Base-by-base conservation (phyloP, 64 coral and sea anemone genomes). In the Actinia tenebrosa region DNA sequence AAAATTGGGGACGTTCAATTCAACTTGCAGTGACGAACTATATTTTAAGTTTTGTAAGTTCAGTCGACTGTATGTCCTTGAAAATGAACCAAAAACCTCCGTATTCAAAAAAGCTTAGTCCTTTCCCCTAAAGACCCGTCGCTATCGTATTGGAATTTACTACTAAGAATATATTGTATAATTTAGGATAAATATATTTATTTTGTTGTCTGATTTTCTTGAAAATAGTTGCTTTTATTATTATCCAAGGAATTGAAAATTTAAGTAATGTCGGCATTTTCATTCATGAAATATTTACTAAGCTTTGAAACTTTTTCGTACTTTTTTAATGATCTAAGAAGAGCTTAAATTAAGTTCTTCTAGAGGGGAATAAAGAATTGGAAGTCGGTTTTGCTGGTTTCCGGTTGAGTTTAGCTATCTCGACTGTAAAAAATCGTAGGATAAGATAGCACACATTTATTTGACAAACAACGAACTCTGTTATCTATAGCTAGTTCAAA, bases 291-390 rank as follows among this genome's bases (percentile, higher is more conserved):
- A 42, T 75, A 75, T 75, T 75, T 30, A 42, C 69, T 42, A 75
- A 14, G 25, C 13, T 0, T 75, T 27, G n/a, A 75, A 75, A 42
- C 26, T 75, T 75, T 75, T 75, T 75, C 69, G 26, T 75, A 42
- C 26, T 75, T 75, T 75, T 75, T 75, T n/a, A 75, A 75, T 75
- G 69, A 75, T 30, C 13, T 3, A 8, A 42, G 56, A 58, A 58
- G 69, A 75, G 11, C 69, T 75, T 75, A 75, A 75, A 75, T 75
- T 75, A 75, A 75, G 69, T 75, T 75, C 69, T 75, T 42, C 26
- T 30, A 75, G 20, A 42, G 8, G 0, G 22, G 8, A 15, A 75
- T 16, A 5, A 71, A 10, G 25, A 72, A 72, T 30, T 72, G 69
- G 23, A 75, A 75, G 23, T 8, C n/a, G 69, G 42, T 75, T 75